These are phyloP conservation scores for Pterophyllum scalare DNA, from an alignment of 2,113 vertebrate species.

Conservation along the genomic window DNA sequence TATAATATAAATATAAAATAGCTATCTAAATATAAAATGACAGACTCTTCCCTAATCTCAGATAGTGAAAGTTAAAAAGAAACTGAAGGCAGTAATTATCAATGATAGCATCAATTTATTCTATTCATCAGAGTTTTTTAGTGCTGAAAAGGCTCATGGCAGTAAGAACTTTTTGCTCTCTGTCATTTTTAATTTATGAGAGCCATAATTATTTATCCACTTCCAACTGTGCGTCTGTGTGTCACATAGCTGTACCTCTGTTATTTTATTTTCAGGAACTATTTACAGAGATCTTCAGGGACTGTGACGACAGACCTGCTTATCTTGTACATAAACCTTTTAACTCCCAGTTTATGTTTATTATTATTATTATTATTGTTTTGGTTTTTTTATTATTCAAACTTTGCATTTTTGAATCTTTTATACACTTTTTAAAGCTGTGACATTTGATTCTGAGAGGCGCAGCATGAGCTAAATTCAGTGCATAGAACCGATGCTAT, in stretches of 20 bases:
- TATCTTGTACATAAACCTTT: background rate
- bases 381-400: background rate
- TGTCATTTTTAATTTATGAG: constrained; percentile 65
- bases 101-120: constrained; percentile 23
- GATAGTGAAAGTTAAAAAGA: background rate
- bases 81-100: constrained; percentile 23
- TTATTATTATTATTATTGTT: background rate
- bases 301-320: constrained; percentile 38
- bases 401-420: background rate
- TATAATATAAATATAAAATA: background rate
- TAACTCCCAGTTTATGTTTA: background rate
- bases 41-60: background rate
- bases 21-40: background rate
- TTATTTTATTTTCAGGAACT: constrained; percentile 43
- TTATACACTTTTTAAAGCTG: background rate
- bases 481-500: background rate
- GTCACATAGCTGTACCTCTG: background rate
- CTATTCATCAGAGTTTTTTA: constrained; percentile 41
- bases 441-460: background rate
- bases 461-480: background rate
- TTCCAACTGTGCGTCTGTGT: constrained; percentile 26
- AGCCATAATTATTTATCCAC: constrained; percentile 55
- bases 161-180: constrained; percentile 61
- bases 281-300: constrained; percentile 42
- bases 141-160: constrained; percentile 28